phyloP scores from a whole-genome alignment of 2,113 vertebrate species.

The Ceyx cyanopectus region DNA sequence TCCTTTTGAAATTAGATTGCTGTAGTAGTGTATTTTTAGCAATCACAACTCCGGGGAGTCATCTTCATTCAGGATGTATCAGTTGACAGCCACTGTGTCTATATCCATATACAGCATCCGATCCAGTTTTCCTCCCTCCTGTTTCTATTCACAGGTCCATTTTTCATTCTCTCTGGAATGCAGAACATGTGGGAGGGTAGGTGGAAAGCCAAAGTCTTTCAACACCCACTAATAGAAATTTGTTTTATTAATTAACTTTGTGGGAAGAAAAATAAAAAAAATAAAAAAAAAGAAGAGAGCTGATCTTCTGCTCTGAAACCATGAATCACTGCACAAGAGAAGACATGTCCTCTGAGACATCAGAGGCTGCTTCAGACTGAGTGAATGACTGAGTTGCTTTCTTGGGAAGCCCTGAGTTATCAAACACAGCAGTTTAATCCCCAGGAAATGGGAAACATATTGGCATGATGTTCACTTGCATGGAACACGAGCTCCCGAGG shows the following conservation, averaged over 20 bases:
- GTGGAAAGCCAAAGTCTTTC: constrained; percentile 52
- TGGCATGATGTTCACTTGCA: constrained; percentile 24
- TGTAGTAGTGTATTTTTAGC: neutral
- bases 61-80: neutral
- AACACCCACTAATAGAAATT: constrained; percentile 49
- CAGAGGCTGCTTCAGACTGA: constrained; percentile 27
- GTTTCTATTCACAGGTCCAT: constrained; percentile 38
- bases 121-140: neutral
- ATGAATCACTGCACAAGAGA: constrained; percentile 24
- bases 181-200: constrained; percentile 18
- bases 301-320: constrained; percentile 21
- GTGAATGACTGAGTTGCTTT: constrained; percentile 15
- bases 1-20: neutral
- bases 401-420: constrained; percentile 45
- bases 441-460: constrained; percentile 55
- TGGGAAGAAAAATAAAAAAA: neutral
- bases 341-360: constrained; percentile 33
- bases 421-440: constrained; percentile 48
- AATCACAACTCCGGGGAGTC: neutral
- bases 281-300: neutral
- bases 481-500: constrained; percentile 20
- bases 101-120: neutral
- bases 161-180: constrained; percentile 47
- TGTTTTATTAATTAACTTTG: constrained; percentile 63
- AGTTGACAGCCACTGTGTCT: neutral